Evolutionary conservation across 30 jellyfish, hydroid and myxozoan genomes (phyloP).

Genomic region (Haliclystus octoradiatus): DNA sequence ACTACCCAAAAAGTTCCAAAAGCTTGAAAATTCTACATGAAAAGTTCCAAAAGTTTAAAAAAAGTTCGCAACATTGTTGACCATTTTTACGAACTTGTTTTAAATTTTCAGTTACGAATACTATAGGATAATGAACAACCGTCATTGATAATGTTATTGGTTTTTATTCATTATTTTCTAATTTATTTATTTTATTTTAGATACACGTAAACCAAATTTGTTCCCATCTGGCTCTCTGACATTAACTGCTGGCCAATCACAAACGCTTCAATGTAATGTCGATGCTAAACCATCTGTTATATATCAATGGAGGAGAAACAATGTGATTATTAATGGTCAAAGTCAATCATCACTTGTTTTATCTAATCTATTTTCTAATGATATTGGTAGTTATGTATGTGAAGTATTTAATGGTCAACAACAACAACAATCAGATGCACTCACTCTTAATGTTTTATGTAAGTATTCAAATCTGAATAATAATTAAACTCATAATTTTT

Average conservation of each 20-base stretch:
- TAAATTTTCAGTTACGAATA: too few relatives aligned
- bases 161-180: too few relatives aligned
- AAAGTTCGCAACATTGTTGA: too few relatives aligned
- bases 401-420: background rate
- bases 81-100: too few relatives aligned
- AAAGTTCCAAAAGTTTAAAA: too few relatives aligned
- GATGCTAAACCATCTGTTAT: background rate
- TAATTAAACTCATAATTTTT: too few relatives aligned
- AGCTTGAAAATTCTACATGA: too few relatives aligned
- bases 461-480: background rate
- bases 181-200: background rate
- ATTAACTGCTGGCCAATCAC: background rate
- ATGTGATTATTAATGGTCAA: background rate
- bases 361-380: background rate
- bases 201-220: background rate
- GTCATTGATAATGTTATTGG: too few relatives aligned
- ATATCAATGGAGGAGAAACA: background rate
- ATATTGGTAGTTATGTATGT: background rate
- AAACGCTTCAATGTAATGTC: background rate
- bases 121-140: too few relatives aligned
- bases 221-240: background rate
- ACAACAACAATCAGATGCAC: background rate
- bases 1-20: too few relatives aligned
- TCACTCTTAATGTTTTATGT: background rate
- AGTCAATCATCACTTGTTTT: background rate